Evolutionary conservation across 2,797 vertebrate species (phyloP), one percentile per base, ranked within the genome.

Genomic region (Bradypodion ventrale): DNA sequence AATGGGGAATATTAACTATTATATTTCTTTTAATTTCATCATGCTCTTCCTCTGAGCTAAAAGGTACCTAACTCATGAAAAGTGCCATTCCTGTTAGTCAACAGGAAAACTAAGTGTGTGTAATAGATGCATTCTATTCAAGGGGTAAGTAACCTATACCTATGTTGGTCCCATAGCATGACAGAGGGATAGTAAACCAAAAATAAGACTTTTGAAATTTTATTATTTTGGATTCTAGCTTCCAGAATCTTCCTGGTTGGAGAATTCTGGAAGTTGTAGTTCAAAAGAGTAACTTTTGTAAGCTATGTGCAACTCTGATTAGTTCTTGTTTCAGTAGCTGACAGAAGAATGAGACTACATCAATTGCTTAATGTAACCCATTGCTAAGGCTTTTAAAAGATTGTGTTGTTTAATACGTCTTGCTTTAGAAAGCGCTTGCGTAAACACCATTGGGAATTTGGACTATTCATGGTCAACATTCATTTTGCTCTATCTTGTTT

Each of bases 381-480:
- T 56, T 90, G 27, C 83, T 44, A 46, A 37, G 77, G 49, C 21
- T 40, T 86, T 88, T 87, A 81, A 46, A 75, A 35, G 59, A 37
- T 40, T 85, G 60, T 87, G 59, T 66, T 92, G n/a, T 84, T 90
- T 88, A 85, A 70, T 23, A 35, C 68, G 66, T 85, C 83, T 87
- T 84, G 78, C 32, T 88, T 85, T 89, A 59, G 62, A 90, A 91
- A 91, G 80, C 66, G 83, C 74, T 89, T 87, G 10, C 2, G 85
- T 87, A 93, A 93, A 92, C 85, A 90, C 19, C 10, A 82, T 68
- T 85, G 93, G 88, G 91, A 93, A 96, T 95, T 68, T 87, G 60
- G 92, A 93, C 89, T 94, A 93, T 92, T 93, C 85, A 75, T 85
- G 85, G 87, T 91, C 92, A 91, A 90, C 81, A 87, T 90, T 94